Evolutionary conservation across 2,113 vertebrate genomes (phyloP), one percentile per base, ranked within the genome.

Genomic region (Salminus brasiliensis): DNA sequence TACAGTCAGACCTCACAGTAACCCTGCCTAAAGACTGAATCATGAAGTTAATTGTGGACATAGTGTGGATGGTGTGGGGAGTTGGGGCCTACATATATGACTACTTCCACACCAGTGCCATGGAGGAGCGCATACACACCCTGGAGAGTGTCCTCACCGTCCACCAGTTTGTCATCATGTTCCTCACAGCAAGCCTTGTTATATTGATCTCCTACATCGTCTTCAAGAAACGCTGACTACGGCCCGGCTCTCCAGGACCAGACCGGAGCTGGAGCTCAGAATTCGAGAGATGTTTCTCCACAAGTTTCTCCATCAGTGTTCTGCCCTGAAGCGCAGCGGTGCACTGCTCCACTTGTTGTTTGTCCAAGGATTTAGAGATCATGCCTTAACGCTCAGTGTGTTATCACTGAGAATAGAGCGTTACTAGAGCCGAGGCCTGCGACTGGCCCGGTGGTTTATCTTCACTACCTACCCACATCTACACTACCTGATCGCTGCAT

Each of bases 31-130:
- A n/a, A n/a, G n/a, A 30, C 27, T 34, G 15, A 34, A 92, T 89
- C 69, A 91, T 94, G 89, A 94, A 91, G 87, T 88, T 92, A 0
- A 74, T 94, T 81, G 91, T 94, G 85, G 93, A 94, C 55, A 92
- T 91, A 0, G 83, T 91, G 23, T 94, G 92, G 93, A 89, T 88
- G 0, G 90, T 92, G 83, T 94, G 92, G 93, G 93, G 93, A 86
- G 91, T 94, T 34, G 91, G 90, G 10, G 90, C 90, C 83, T 93
- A 90, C 65, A 87, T 94, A 57, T 94, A 94, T 74, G 92, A 94
- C 88, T 94, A 94, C 87, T 87, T 94, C 78, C 85, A 94, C 90
- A 94, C 93, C 80, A 93, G 81, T 36, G 92, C 92, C 82, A 93
- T 94, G 92, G 93, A 94, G 84, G 91, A 93, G 76, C 91, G 93